Conservation (phyloP, 2,888 invertebrate genomes). For the Drosophila anomelani region DNA sequence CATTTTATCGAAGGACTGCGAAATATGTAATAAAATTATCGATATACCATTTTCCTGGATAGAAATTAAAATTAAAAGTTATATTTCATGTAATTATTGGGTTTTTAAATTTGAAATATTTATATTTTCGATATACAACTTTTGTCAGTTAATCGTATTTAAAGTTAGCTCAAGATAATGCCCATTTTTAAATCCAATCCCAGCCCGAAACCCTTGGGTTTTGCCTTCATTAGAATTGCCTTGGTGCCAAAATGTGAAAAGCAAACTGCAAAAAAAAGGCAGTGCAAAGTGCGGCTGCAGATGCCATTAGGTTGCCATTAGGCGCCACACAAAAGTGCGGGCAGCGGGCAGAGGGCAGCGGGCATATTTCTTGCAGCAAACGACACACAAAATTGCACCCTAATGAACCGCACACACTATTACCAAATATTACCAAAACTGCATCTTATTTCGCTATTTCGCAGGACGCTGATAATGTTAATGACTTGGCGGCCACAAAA, state of each 20-base stretch:
- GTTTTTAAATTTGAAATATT: not conserved
- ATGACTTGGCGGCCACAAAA: slow-evolving; percentile 24
- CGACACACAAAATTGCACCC: slow-evolving; percentile 62
- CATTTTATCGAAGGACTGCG: no score
- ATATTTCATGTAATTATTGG: no score
- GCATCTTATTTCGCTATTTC: slow-evolving; percentile 24
- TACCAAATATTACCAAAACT: slow-evolving; percentile 17
- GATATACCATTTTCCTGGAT: no score
- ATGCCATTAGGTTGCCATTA: slow-evolving; percentile 57
- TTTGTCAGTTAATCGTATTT: not conserved
- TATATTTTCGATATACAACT: not conserved
- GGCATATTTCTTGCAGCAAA: slow-evolving; percentile 56
- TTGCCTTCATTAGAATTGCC: slow-evolving; percentile 4
- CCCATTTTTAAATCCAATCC: not conserved
- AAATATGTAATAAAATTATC: no score
- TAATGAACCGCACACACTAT: slow-evolving; percentile 57
- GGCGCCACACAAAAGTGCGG: slow-evolving; percentile 27
- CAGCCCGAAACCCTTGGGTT: not conserved
- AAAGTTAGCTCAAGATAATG: not conserved
- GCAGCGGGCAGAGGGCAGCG: slow-evolving; percentile 5
- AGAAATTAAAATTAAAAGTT: no score
- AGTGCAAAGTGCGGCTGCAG: slow-evolving; percentile 1
- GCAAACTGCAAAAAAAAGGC: not conserved
- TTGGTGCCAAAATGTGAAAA: not conserved
- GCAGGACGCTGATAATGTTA: slow-evolving; percentile 34